Conservation (phyloP, 2,113 vertebrate species). For the Dicrurus megarhynchus region DNA sequence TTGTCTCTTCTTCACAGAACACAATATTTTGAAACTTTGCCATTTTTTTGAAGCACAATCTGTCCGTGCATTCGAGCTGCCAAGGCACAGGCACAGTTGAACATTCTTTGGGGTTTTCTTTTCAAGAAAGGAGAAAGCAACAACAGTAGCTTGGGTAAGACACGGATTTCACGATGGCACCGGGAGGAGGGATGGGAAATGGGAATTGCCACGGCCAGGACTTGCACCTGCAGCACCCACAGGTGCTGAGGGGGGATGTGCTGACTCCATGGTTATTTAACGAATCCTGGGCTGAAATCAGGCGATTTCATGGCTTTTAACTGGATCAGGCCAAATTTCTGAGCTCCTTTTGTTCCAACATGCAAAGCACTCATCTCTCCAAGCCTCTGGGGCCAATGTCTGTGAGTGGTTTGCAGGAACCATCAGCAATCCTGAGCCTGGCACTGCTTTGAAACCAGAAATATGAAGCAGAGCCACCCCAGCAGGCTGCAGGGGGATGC, state of each 20-base stretch:
- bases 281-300: background rate
- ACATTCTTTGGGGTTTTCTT: conserved; percentile 42
- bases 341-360: background rate
- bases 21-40: conserved; percentile 63
- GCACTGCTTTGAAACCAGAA: background rate
- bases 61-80: background rate
- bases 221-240: background rate
- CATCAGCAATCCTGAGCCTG: background rate
- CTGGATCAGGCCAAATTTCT: background rate
- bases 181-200: background rate
- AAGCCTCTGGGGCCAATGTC: background rate
- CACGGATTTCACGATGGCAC: rapidly evolving
- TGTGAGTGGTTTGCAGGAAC: background rate
- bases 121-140: background rate
- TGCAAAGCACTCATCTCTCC: background rate
- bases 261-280: background rate
- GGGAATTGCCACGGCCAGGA: background rate
- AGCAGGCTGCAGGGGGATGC: background rate
- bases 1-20: conserved; percentile 43
- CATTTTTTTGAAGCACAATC: conserved; percentile 59
- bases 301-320: background rate
- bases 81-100: conserved; percentile 26
- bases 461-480: background rate
- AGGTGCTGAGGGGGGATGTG: background rate
- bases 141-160: background rate